Evolutionary conservation across 2,888 invertebrate genomes (phyloP), one percentile per base, ranked within the genome.

Genomic region (Eumacrocentrus americanus): DNA sequence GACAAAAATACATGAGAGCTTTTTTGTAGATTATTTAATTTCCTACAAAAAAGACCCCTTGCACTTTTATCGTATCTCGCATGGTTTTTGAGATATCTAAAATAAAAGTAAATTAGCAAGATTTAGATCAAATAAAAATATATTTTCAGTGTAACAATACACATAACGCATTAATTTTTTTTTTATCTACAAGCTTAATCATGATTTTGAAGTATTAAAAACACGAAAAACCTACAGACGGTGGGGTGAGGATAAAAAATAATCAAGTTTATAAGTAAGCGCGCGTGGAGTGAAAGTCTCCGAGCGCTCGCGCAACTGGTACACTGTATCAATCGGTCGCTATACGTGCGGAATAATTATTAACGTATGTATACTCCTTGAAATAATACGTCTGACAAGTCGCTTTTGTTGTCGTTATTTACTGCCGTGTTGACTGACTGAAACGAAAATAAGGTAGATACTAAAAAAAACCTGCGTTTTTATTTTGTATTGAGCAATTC

Each of bases 221-320:
- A 54, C 25, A 42, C 5, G 12, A 22, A 47, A 50, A 29, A 50
- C 37, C 20, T 37, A 14, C 20, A 35, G 14, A 37, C 20, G 23
- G 35, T 18, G 38, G 47, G 38, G 38, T 47, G 57, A 63, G 58
- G 59, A 46, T 61, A 54, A 61, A 63, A 65, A 56, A 68, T 67
- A 65, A 64, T 68, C 67, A 67, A 68, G 63, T 70, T 70, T 6
- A 29, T 67, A 71, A 72, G 70, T 72, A 70, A 72, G n/a, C 67
- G 65, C 11, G 40, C 67, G 65, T 66, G 67, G 68, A 73, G 74
- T 70, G 73, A 74, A 74, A 74, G 73, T 74, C 34, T 42, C 14
- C 25, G 40, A 18, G 56, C 23, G 56, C 37, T 20, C 35, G 22
- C 22, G 48, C 37, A 16, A 48, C 50, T 47, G 37, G 46, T 56